Conservation (phyloP, 2,888 invertebrate genomes). For the Boloria selene region DNA sequence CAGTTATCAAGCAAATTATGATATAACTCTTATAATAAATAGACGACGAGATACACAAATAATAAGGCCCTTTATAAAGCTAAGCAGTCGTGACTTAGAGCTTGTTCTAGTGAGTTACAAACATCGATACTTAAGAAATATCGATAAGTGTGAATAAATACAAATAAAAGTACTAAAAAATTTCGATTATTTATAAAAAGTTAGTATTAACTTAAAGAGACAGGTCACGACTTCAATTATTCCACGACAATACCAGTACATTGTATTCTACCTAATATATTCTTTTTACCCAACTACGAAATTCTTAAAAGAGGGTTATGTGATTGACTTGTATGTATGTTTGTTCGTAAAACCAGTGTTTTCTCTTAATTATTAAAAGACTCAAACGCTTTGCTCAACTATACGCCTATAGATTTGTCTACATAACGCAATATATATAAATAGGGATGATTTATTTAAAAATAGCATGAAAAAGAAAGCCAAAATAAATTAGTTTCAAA, state of each 20-base stretch:
- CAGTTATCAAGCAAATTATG: slow-evolving; percentile 26
- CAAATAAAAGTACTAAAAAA: background rate
- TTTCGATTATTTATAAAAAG: background rate
- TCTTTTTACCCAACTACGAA: background rate
- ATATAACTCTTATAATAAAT: slow-evolving; percentile 42
- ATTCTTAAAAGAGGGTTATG: too few relatives aligned
- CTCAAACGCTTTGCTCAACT: too few relatives aligned
- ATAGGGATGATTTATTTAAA: too few relatives aligned
- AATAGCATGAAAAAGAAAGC: too few relatives aligned
- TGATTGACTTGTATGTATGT: too few relatives aligned
- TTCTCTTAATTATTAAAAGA: too few relatives aligned
- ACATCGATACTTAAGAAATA: background rate
- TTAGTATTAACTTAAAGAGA: background rate
- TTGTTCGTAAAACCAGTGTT: too few relatives aligned
- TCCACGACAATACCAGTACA: background rate
- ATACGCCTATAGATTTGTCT: too few relatives aligned
- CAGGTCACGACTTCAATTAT: background rate
- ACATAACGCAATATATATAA: too few relatives aligned
- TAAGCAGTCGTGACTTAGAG: slow-evolving; percentile 73
- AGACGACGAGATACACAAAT: slow-evolving; percentile 57
- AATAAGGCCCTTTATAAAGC: slow-evolving; percentile 69
- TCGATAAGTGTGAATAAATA: background rate
- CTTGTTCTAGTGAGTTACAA: slow-evolving; percentile 57
- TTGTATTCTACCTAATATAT: background rate
- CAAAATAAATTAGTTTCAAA: too few relatives aligned